These are phyloP conservation scores for Bombus terrestris DNA, from an alignment of 1,140 invertebrate species.

Conservation along the genomic window DNA sequence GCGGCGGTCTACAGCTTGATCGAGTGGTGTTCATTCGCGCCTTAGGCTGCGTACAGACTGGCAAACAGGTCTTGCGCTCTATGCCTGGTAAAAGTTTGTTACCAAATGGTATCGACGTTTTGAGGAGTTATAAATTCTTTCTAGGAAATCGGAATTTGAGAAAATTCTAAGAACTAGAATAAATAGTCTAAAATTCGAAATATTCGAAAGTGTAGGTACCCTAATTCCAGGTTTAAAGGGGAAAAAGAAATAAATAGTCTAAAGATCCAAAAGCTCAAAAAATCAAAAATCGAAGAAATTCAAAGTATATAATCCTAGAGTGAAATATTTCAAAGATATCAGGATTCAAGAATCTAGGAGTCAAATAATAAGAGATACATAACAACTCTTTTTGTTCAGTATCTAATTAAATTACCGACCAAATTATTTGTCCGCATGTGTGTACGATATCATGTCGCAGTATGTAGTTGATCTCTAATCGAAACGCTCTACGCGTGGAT, in stretches of 20 bases:
- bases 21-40: slow-evolving; percentile 39
- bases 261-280: neutral
- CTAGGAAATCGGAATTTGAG: neutral
- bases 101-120: neutral
- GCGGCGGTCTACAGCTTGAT: slow-evolving; percentile 11
- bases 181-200: neutral
- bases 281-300: neutral
- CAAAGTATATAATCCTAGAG: too few species aligned
- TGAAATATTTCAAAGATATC: neutral
- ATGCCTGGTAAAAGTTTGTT: neutral
- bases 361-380: neutral
- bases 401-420: neutral
- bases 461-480: slow-evolving; percentile 5
- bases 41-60: slow-evolving; percentile 32
- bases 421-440: neutral
- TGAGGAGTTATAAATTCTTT: neutral
- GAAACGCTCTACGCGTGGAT: slow-evolving; percentile 19
- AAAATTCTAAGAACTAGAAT: neutral
- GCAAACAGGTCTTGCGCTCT: neutral
- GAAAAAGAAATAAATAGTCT: too few species aligned
- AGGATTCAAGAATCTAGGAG: neutral
- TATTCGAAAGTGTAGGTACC: neutral
- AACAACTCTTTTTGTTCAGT: neutral
- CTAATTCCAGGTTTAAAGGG: neutral
- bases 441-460: too few species aligned